Evolutionary conservation across 2,888 invertebrate genomes (phyloP), one percentile per base, ranked within the genome.

Genomic region (Eulithis prunata): DNA sequence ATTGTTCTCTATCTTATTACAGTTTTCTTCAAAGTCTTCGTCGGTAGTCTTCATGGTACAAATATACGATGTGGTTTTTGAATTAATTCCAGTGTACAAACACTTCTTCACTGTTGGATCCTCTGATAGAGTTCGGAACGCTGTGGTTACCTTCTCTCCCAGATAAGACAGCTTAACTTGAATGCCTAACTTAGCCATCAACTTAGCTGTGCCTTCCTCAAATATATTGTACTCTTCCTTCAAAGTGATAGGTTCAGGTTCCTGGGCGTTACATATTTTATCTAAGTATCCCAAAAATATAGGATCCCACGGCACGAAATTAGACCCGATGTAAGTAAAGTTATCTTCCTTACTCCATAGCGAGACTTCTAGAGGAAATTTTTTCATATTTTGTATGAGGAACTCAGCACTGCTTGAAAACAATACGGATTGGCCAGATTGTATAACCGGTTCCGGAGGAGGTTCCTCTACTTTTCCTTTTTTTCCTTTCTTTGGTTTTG

Each of bases 11-110:
- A 90, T 78, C 71, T 89, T 90, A 66, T 87, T 86, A 61, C 81
- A 81, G 69, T 89, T 90, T 70, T 86, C 80, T 76, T 80, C 80
- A 52, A 86, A 91, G 47, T 78, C 76, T 78, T 88, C 86, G 59
- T 91, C 91, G 0, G 89, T 88, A 1, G 90, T 91, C 73, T 92
- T 92, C 78, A 90, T 77, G 3, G 88, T 92, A 65, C 92, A 92
- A 59, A 92, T 89, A 53, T 85, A 91, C 2, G 93, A 92, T 0
- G 91, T 91, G 0, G 82, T 85, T 83, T 89, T 91, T 0, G 88
- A 88, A 74, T 93, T 91, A 14, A 90, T 81, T 12, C 92, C 93
- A 1, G 91, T 92, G 60, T 93, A 93, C 3, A 93, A 76, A 66
- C 79, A 85, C 77, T 91, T 92, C 64, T 82, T 90, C 6, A 87